A percentile compares a stretch with the other conserved stretches of the same genome.
Evolutionary conservation across 2,113 vertebrate species (phyloP).

Genomic region (Nannospalax galili): DNA sequence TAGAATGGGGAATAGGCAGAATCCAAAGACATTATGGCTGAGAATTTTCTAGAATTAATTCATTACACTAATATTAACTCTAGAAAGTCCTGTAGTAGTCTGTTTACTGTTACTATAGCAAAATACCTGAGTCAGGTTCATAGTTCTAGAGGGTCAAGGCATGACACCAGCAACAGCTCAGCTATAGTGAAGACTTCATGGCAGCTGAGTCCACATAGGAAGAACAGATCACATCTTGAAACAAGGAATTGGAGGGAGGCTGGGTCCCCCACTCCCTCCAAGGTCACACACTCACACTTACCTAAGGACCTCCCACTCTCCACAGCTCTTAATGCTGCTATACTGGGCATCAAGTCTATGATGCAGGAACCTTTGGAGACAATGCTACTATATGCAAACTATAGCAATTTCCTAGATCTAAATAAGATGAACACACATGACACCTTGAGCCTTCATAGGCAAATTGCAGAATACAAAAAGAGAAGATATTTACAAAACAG

Average conservation of each 20-base stretch:
- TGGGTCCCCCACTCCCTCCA: neutral
- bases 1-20: neutral
- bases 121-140: neutral
- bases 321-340: neutral
- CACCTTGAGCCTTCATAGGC: no score
- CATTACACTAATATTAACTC: neutral
- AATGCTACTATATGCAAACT: neutral
- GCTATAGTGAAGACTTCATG: neutral
- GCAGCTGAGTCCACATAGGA: neutral
- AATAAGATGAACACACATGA: neutral
- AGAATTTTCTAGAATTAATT: neutral
- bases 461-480: neutral
- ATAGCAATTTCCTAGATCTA: neutral
- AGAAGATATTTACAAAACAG: neutral
- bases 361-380: neutral
- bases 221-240: neutral
- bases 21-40: neutral
- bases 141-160: neutral
- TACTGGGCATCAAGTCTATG: neutral
- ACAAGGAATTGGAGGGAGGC: neutral
- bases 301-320: neutral
- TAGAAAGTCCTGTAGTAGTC: neutral
- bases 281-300: neutral
- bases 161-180: neutral
- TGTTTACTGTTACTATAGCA: neutral